phyloP scores from a whole-genome alignment of 2,888 invertebrate species.

The Pilophorus perplexus region DNA sequence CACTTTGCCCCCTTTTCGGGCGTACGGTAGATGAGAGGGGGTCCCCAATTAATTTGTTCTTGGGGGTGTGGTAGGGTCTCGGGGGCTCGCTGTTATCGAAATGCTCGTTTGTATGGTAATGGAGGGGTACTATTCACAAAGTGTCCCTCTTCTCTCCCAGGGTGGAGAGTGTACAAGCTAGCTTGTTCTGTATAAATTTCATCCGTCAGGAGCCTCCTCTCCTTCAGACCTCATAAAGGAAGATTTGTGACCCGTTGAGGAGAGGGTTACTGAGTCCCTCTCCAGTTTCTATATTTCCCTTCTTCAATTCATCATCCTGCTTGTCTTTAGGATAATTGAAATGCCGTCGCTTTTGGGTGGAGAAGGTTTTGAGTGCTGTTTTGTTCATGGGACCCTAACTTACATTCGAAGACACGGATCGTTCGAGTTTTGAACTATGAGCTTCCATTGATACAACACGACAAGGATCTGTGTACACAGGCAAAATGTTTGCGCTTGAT shows the following conservation, averaged over 20 bases:
- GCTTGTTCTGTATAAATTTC: conserved; percentile 40
- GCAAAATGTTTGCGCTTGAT: too few species aligned
- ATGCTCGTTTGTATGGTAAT: conserved; percentile 46
- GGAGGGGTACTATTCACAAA: conserved; percentile 37
- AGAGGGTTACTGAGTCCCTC: too few species aligned
- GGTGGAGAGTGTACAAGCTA: conserved; percentile 3
- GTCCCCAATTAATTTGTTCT: conserved; percentile 37
- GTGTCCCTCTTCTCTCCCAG: conserved; percentile 22
- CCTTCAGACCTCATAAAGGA: conserved; percentile 34
- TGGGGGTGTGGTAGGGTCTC: conserved; percentile 8
- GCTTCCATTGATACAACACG: too few species aligned
- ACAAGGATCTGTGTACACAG: too few species aligned
- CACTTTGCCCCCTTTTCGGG: background rate
- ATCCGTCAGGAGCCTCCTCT: conserved; percentile 26
- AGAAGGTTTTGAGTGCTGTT: too few species aligned
- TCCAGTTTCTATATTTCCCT: too few species aligned
- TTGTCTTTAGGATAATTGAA: too few species aligned
- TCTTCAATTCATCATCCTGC: too few species aligned
- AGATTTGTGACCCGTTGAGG: conserved; percentile 38
- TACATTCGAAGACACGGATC: too few species aligned
- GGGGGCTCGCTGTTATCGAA: conserved; percentile 42
- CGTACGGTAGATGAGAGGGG: background rate
- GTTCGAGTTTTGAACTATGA: too few species aligned
- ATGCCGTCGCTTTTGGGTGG: too few species aligned
- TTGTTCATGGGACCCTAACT: too few species aligned